Percentiles rank a stretch among this genome's conserved stretches.
Conservation (phyloP, 1,140 invertebrate species). For the Saxidomus purpurata region DNA sequence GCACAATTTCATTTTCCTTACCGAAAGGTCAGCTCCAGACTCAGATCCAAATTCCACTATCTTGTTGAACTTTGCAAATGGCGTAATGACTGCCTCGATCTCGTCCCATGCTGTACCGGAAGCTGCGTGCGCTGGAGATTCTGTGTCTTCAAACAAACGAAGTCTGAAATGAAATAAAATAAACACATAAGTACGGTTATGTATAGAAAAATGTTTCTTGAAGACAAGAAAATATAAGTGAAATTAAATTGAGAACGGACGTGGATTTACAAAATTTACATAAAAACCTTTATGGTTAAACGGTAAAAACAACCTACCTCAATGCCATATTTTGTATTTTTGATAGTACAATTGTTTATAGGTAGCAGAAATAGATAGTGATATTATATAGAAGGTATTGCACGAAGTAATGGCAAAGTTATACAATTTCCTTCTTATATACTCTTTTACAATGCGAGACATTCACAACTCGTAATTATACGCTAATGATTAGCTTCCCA, state of each 20-base stretch:
- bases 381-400: too few relatives aligned
- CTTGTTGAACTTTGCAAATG: not conserved
- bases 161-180: not conserved
- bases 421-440: too few relatives aligned
- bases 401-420: too few relatives aligned
- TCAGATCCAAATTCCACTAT: not conserved
- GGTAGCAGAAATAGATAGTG: too few relatives aligned
- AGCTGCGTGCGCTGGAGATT: not conserved
- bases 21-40: not conserved
- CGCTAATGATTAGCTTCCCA: conserved; percentile 2
- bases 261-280: not conserved
- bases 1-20: not conserved
- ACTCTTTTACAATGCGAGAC: too few relatives aligned
- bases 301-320: too few relatives aligned
- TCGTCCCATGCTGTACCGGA: not conserved
- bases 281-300: not conserved
- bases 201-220: too few relatives aligned
- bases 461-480: conserved; percentile 30
- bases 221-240: not conserved
- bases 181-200: too few relatives aligned
- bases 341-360: too few relatives aligned
- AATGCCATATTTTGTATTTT: too few relatives aligned
- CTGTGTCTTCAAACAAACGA: conserved; percentile 18
- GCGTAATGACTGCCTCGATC: not conserved
- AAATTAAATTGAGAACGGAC: not conserved